Conservation (phyloP, 2,888 invertebrate species). For the Agrotis exclamationis region DNA sequence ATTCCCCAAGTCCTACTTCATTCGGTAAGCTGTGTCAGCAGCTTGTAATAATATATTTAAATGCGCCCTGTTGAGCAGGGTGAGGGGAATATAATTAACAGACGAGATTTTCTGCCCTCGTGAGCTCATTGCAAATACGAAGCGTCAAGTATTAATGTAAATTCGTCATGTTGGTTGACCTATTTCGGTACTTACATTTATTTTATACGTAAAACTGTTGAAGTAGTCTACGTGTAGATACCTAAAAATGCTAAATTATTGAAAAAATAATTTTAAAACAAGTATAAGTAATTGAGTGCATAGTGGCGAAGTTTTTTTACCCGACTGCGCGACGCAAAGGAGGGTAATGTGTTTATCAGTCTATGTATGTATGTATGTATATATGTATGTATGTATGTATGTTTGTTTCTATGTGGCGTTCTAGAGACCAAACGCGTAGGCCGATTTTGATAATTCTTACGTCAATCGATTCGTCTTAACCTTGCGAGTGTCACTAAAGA, state of each 20-base stretch:
- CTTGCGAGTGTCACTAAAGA: too few relatives aligned
- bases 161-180: slow-evolving; percentile 12
- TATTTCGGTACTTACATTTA: slow-evolving; percentile 3
- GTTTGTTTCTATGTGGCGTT: too few relatives aligned
- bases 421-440: too few relatives aligned
- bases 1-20: background rate
- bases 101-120: slow-evolving; percentile 15
- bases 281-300: too few relatives aligned
- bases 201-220: background rate
- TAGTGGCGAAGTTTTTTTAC: too few relatives aligned
- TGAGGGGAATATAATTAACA: slow-evolving; percentile 19
- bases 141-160: slow-evolving; percentile 5
- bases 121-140: slow-evolving; percentile 1
- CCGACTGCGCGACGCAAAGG: too few relatives aligned
- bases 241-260: background rate
- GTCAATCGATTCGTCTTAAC: too few relatives aligned
- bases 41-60: slow-evolving; percentile 9
- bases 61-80: background rate
- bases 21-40: slow-evolving; percentile 16
- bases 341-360: too few relatives aligned
- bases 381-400: too few relatives aligned
- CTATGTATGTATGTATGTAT: too few relatives aligned
- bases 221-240: background rate
- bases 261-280: slow-evolving; percentile 14
- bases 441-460: too few relatives aligned